Evolutionary conservation across 2,113 vertebrate species (phyloP), one percentile per base, ranked within the genome.

Genomic region (Nymphicus hollandicus): DNA sequence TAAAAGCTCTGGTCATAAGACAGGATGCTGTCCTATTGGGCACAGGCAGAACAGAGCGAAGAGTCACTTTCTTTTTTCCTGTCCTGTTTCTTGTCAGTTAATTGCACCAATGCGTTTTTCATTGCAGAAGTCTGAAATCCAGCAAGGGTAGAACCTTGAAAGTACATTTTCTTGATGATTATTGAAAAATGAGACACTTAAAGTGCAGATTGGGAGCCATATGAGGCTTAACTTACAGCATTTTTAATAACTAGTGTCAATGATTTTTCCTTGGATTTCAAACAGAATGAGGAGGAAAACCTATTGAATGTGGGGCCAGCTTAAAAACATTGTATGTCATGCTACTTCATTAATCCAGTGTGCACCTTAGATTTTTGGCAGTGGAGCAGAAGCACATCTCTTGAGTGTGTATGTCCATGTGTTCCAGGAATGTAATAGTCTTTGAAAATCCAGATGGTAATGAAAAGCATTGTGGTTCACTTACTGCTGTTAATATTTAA

Each of bases 401-500:
- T 61, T 56, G 27, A 43, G 12, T 25, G 11, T 47, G 5, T 33
- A 15, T 46, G 37, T 70, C 63, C 17, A 1, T n/a, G 18, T 31
- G 5, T 70, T 78, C 39, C 37, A 81, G 43, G n/a, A 52, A 39
- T 35, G 11, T 65, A 6, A 41, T 92, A 65, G 69, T 35, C 50
- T 88, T 78, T 86, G 44, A 69, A 79, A 88, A 50, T 43, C 44
- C 63, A 43, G 22, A 35, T 3, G 8, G 53, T 66, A 80, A 11
- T 19, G 16, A 77, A 81, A 84, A 81, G 28, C 37, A 63, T 2
- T 60, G 29, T 61, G 37, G n/a, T 76, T 88, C 28, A 44, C 64
- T 61, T 88, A 68, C 13, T 94, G 35, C 49, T 91, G 66, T 94
- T 88, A 91, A 88, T 93, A 69, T 85, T 94, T 90, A 80, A 76